These are phyloP conservation scores for Psix sp. DNA, from an alignment of 1,140 invertebrate genomes.

Conservation along the genomic window DNA sequence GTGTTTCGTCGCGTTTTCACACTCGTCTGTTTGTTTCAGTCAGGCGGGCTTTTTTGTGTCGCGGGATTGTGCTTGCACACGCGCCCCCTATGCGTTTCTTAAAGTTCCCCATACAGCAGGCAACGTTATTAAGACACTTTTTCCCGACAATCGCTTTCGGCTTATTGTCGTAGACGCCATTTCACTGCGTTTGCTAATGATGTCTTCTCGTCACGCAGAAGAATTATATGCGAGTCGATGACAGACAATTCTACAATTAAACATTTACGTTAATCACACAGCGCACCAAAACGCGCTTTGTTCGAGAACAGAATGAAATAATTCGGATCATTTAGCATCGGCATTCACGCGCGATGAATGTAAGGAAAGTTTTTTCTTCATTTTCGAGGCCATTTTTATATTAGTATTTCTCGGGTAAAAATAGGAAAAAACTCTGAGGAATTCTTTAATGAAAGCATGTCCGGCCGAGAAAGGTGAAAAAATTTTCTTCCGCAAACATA, in stretches of 20 bases:
- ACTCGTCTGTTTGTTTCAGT: constrained; percentile 30
- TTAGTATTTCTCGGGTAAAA: too few species aligned
- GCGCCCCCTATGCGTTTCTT: constrained; percentile 19
- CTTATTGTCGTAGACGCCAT: constrained; percentile 5
- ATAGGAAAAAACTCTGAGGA: background rate
- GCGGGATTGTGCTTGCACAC: constrained; percentile 24
- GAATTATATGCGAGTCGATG: too few species aligned
- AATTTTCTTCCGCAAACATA: background rate
- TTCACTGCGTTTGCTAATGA: constrained; percentile 25
- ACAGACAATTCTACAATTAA: too few species aligned
- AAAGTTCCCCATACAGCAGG: constrained; percentile 12
- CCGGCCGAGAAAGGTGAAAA: background rate
- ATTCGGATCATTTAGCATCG: too few species aligned
- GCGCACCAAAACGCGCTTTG: too few species aligned
- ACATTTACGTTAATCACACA: background rate
- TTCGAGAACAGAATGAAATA: too few species aligned
- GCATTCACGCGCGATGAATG: too few species aligned
- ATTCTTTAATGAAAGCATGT: background rate
- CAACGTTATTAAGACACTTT: constrained; percentile 34
- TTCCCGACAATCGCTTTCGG: constrained; percentile 11
- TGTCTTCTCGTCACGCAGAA: constrained; percentile 16
- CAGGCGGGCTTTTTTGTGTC: constrained; percentile 5
- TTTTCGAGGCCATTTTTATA: too few species aligned
- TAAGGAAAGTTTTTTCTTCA: too few species aligned
- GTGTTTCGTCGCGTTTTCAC: constrained; percentile 36